Conservation (phyloP, 2,113 vertebrate species). For the Xenopus borealis region DNA sequence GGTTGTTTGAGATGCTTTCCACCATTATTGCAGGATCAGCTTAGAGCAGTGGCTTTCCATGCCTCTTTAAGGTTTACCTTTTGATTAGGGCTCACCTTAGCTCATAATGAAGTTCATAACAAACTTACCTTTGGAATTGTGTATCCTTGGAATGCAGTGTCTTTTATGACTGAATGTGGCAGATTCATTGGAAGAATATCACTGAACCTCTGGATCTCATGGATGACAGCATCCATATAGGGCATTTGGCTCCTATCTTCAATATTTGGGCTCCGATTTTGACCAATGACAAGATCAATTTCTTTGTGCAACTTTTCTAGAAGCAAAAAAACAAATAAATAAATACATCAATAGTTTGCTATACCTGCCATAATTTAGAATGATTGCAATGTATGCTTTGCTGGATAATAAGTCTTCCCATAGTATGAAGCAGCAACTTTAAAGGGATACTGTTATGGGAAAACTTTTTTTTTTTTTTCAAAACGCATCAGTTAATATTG, state of each 20-base stretch:
- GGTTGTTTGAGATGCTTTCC: too few species aligned
- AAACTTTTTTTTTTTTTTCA: too few species aligned
- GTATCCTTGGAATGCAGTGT: constrained; percentile 54
- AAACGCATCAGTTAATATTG: too few species aligned
- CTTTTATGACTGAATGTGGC: constrained; percentile 49
- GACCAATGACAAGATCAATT: constrained; percentile 56
- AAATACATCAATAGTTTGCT: not conserved
- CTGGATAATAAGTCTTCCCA: not conserved
- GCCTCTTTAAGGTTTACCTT: too few species aligned
- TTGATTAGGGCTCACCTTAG: too few species aligned
- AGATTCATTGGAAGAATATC: constrained; percentile 53
- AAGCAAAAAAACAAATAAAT: not conserved
- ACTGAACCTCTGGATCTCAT: constrained; percentile 52
- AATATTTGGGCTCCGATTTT: constrained; percentile 35
- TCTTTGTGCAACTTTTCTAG: constrained; percentile 57
- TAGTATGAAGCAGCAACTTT: too few species aligned
- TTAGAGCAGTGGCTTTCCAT: too few species aligned
- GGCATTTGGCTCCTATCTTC: constrained; percentile 57
- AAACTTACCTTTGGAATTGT: constrained; percentile 54
- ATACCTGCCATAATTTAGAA: too few species aligned
- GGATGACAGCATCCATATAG: constrained; percentile 60
- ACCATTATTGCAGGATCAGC: too few species aligned
- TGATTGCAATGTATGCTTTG: rapidly evolving
- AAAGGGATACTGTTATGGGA: too few species aligned
- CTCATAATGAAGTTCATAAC: not conserved